Evolutionary conservation across 2,888 invertebrate species (phyloP).

Genomic region (Tholera decimalis): DNA sequence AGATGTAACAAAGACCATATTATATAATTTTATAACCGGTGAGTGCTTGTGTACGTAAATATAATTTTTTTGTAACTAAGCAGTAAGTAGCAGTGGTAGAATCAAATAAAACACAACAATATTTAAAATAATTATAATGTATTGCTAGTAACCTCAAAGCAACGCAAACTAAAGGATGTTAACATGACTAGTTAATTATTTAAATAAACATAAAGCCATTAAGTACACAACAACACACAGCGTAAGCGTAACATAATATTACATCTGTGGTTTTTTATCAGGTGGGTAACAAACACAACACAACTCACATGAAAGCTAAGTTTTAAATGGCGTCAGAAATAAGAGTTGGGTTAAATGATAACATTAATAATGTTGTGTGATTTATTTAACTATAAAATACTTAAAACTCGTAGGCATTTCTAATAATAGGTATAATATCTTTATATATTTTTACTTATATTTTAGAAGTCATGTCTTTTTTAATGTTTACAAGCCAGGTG

Average conservation of each 20-base stretch:
- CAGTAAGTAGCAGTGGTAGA: neutral
- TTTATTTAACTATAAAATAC: neutral
- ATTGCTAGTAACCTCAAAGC: slow-evolving; percentile 36
- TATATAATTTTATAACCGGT: too few relatives aligned
- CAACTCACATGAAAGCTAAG: slow-evolving; percentile 18
- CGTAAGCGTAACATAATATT: slow-evolving; percentile 25
- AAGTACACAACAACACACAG: slow-evolving; percentile 63
- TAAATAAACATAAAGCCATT: slow-evolving; percentile 52
- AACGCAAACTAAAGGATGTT: slow-evolving; percentile 37
- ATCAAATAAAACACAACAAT: slow-evolving; percentile 36
- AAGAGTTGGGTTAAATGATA: neutral
- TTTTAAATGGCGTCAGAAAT: slow-evolving; percentile 17
- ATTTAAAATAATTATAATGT: slow-evolving; percentile 22
- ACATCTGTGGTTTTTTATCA: slow-evolving; percentile 26
- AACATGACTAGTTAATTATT: slow-evolving; percentile 58
- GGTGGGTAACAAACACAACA: slow-evolving; percentile 45
- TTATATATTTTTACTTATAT: neutral
- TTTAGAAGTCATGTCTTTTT: neutral
- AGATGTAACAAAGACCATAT: too few relatives aligned
- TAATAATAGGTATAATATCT: neutral
- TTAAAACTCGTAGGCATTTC: neutral
- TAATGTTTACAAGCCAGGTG: neutral
- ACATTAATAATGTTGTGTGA: neutral
- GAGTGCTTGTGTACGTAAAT: too few relatives aligned
- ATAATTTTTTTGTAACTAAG: too few relatives aligned